Conservation (phyloP, 2,797 vertebrate species). For the Microctenopoma lineatum region DNA sequence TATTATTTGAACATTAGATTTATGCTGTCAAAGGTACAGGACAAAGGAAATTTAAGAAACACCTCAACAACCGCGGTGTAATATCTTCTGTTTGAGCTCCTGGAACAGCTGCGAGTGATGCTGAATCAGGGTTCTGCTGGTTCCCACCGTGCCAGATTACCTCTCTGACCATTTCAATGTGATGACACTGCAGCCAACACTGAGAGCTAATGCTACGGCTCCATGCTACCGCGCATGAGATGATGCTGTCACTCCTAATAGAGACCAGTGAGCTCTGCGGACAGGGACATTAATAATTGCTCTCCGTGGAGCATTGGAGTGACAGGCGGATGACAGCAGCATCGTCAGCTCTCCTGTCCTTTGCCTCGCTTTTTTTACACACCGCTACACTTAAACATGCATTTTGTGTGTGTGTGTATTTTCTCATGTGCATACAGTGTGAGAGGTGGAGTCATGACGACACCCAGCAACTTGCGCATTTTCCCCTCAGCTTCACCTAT, state of each 20-base stretch:
- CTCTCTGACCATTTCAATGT: slow-evolving; percentile 15
- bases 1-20: neutral
- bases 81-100: neutral
- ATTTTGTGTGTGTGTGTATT: slow-evolving; percentile 10
- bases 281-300: slow-evolving; percentile 54
- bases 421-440: slow-evolving; percentile 37
- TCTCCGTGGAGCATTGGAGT: slow-evolving; percentile 36
- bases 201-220: slow-evolving; percentile 25
- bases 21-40: neutral
- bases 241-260: slow-evolving; percentile 57
- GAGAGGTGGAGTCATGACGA: slow-evolving; percentile 39
- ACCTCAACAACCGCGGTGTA: neutral
- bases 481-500: slow-evolving; percentile 28
- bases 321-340: slow-evolving; percentile 49
- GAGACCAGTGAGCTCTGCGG: slow-evolving; percentile 39
- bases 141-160: slow-evolving; percentile 10
- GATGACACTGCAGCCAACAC: slow-evolving; percentile 39
- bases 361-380: slow-evolving; percentile 24
- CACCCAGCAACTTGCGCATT: slow-evolving; percentile 30
- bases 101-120: slow-evolving; percentile 11
- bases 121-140: slow-evolving; percentile 22
- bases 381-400: slow-evolving; percentile 18
- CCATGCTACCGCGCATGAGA: slow-evolving; percentile 23
- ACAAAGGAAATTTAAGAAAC: neutral
- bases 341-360: slow-evolving; percentile 28